A percentile compares a stretch with the other conserved stretches of the same genome.
Evolutionary conservation across 2,888 invertebrate species (phyloP).

Genomic region (Cheiracanthium punctorium): DNA sequence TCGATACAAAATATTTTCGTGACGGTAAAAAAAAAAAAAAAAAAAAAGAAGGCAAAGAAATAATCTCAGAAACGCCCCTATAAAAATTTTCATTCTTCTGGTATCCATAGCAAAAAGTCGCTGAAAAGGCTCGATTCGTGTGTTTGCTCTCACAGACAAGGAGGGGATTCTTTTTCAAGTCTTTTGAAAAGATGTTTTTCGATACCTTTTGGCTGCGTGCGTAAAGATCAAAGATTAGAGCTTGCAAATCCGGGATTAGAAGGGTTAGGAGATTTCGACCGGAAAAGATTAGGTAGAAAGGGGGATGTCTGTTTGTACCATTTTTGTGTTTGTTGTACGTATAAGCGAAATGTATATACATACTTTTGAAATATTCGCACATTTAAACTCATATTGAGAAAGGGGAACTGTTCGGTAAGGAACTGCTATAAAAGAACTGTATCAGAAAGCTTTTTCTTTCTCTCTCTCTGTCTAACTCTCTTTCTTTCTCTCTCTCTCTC

Average conservation of each 20-base stretch:
- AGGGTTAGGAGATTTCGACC: constrained; percentile 2
- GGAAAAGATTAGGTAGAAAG: not conserved
- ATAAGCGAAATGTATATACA: too few relatives aligned
- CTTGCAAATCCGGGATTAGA: not conserved
- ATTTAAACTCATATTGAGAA: too few relatives aligned
- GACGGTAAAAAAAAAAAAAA: too few relatives aligned
- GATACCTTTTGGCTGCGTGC: not conserved
- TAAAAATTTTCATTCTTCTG: not conserved
- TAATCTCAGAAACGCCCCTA: not conserved
- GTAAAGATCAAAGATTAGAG: not conserved
- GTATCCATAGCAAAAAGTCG: not conserved
- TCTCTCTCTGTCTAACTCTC: too few relatives aligned
- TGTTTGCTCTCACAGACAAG: not conserved
- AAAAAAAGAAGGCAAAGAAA: too few relatives aligned
- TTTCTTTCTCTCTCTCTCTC: too few relatives aligned
- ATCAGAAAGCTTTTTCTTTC: too few relatives aligned
- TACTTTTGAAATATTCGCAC: too few relatives aligned
- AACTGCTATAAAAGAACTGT: too few relatives aligned
- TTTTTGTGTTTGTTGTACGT: too few relatives aligned
- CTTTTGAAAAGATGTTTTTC: not conserved
- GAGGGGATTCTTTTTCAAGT: not conserved
- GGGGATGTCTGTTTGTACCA: too few relatives aligned
- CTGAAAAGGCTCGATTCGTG: not conserved
- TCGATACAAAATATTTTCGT: constrained; percentile 39
- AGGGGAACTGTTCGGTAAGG: too few relatives aligned